A percentile compares a stretch with the other conserved stretches of the same genome.
phyloP scores from a whole-genome alignment of 1,140 invertebrate genomes.

The Periplaneta americana region DNA sequence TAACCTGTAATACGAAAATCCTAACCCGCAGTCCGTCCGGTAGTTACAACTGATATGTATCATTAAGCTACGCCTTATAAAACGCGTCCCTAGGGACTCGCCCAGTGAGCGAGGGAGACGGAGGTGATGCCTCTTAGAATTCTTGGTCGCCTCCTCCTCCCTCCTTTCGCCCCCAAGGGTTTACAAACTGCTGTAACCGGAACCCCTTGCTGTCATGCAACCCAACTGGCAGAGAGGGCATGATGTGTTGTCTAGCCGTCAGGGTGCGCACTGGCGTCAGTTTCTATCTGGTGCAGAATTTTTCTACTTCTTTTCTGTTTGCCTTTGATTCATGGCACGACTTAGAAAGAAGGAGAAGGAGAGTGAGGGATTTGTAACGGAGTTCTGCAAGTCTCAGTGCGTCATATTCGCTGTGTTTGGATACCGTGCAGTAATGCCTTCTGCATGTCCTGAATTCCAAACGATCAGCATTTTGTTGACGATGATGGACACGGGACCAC shows the following conservation, averaged over 20 bases:
- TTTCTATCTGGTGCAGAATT: not conserved
- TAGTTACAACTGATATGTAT: not conserved
- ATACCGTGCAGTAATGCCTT: too few species aligned
- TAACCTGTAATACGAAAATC: not conserved
- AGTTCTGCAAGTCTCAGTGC: not conserved
- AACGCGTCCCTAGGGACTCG: not conserved
- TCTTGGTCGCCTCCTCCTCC: not conserved
- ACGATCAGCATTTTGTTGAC: too few species aligned
- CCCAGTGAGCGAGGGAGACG: too few species aligned
- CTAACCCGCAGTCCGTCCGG: not conserved
- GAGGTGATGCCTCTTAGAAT: not conserved
- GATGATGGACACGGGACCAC: not conserved
- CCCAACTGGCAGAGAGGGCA: not conserved
- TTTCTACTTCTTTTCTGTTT: not conserved
- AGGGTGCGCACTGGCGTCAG: not conserved
- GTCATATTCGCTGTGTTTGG: not conserved
- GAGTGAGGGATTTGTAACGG: not conserved
- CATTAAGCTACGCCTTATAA: not conserved
- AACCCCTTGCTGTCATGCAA: not conserved
- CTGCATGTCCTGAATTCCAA: too few species aligned
- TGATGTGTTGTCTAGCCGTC: not conserved
- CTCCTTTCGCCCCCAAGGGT: too few species aligned
- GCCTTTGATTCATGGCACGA: not conserved
- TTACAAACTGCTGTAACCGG: not conserved
- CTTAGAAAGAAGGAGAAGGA: not conserved